Percentiles rank a stretch among this genome's conserved stretches.
Conservation (phyloP, 30 jellyfish, hydroid and myxozoan genomes). For the Phacellophora camtschatica region DNA sequence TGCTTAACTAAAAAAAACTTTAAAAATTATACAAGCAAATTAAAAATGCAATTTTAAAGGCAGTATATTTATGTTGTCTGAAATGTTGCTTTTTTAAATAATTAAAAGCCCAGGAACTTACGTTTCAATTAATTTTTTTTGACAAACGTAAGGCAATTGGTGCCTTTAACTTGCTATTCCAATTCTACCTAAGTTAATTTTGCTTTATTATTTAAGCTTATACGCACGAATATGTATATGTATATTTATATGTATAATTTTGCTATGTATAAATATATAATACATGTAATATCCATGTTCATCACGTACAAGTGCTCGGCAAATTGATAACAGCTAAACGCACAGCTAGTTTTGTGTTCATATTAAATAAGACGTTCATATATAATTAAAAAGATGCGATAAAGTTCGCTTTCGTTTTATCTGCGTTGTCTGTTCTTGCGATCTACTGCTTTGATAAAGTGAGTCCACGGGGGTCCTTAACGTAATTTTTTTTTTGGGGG, state of each 20-base stretch:
- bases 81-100: neutral
- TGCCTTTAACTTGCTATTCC: neutral
- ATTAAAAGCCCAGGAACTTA: neutral
- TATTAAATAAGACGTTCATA: constrained; percentile 46
- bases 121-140: neutral
- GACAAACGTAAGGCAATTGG: too few species aligned
- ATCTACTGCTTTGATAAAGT: neutral
- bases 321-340: constrained; percentile 40
- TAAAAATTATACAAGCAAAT: too few species aligned
- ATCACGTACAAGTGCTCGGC: constrained; percentile 24
- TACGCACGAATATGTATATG: constrained; percentile 51
- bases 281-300: constrained; percentile 26
- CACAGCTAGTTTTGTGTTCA: constrained; percentile 55
- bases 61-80: neutral
- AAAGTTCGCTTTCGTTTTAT: neutral
- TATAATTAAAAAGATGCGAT: constrained; percentile 20
- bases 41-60: too few species aligned
- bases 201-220: constrained; percentile 23
- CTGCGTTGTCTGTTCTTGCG: neutral
- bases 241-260: constrained; percentile 11
- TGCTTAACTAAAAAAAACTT: too few species aligned
- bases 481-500: neutral
- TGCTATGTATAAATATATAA: constrained; percentile 35
- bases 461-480: too few species aligned
- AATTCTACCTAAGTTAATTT: neutral